Base-by-base conservation (phyloP, 2,888 invertebrate species). In the Hydroisotoma schaefferi region DNA sequence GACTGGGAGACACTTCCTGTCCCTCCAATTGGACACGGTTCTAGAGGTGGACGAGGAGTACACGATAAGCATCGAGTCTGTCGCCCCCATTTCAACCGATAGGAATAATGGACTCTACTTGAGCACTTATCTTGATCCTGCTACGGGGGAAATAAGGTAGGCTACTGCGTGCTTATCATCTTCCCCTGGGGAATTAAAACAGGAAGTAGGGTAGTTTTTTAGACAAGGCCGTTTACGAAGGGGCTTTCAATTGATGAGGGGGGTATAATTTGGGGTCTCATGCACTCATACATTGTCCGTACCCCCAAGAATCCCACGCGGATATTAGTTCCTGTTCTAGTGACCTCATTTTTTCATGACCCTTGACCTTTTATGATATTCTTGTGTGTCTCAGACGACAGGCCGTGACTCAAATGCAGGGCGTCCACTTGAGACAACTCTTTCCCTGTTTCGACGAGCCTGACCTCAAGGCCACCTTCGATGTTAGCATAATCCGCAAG, bases 361-460 rank as follows among this genome's bases (percentile, higher is more conserved):
- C n/a, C n/a, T n/a, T n/a, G n/a, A n/a, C n/a, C n/a, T n/a, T n/a
- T n/a, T n/a, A n/a, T n/a, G n/a, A n/a, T n/a, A n/a, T n/a, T n/a
- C n/a, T n/a, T n/a, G n/a, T n/a, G n/a, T n/a, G n/a, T n/a, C n/a
- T 18, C 26, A 65, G 65, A 27, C 57, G 48, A 2, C 8, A 58
- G 33, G 66, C 66, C 12, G 61, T 59, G 22, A 66, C 66, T 4
- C 61, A 63, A 26, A 57, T 63, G 47, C 58, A 63, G 37, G n/a
- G 40, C 22, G 55, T 61, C 2, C 51, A 59, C 27, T 59, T 59
- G 1, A 10, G 66, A 6, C 8, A 46, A 43, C 46, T 64, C 57
- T 57, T 64, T 46, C 57, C 62, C 2, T 62, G 62, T 18, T 59
- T 59, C 56, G 63, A 59, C 28, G 59, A 63, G 59, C 63, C 62